Percentiles rank a stretch among this genome's conserved stretches.
Evolutionary conservation across 53 echinoderm and acorn worm genomes (phyloP).

Genomic region (Apostichopus leukothele): DNA sequence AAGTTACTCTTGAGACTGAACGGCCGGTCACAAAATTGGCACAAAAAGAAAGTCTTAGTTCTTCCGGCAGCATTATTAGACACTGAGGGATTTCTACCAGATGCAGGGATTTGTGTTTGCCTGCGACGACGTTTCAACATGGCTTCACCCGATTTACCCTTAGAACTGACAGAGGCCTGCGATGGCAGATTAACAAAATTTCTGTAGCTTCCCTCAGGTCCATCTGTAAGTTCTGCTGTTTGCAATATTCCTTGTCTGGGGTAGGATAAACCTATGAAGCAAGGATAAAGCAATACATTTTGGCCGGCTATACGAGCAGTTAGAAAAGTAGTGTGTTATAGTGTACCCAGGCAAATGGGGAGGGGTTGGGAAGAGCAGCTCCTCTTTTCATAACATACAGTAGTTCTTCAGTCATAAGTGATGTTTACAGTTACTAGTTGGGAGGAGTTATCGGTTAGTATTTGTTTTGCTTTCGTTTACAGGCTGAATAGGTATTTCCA

Average conservation of each 20-base stretch:
- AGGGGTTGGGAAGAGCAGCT: too few relatives aligned
- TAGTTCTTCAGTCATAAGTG: too few relatives aligned
- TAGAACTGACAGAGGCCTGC: neutral
- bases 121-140: neutral
- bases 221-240: neutral
- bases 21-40: neutral
- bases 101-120: neutral
- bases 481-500: too few relatives aligned
- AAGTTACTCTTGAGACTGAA: neutral
- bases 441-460: too few relatives aligned
- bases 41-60: neutral
- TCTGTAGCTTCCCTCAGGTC: neutral
- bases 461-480: too few relatives aligned
- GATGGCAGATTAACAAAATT: neutral
- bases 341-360: too few relatives aligned
- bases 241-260: neutral
- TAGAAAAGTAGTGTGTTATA: too few relatives aligned
- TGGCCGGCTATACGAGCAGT: too few relatives aligned
- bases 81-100: neutral
- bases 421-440: too few relatives aligned
- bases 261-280: constrained; percentile 1
- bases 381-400: too few relatives aligned
- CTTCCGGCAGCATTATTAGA: neutral
- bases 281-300: neutral
- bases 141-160: neutral